A percentile compares a stretch with the other conserved stretches of the same genome.
Evolutionary conservation across 2,113 vertebrate genomes (phyloP).

Genomic region (Varanus komodoensis): DNA sequence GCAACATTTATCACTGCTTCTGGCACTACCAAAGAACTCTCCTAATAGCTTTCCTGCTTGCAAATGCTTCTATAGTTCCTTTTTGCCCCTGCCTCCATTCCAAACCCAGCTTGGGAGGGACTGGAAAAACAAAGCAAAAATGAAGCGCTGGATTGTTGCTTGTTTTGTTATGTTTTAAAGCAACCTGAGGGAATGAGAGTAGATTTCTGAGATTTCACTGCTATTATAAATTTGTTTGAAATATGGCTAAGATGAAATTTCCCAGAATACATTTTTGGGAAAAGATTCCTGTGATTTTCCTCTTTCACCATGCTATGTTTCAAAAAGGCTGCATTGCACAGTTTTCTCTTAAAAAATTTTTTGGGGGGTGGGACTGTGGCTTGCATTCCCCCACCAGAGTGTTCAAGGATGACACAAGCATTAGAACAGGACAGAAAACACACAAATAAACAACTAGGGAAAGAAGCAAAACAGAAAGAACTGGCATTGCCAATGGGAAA

Average conservation of each 20-base stretch:
- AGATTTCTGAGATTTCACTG: neutral
- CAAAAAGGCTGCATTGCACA: neutral
- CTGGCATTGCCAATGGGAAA: too few species aligned
- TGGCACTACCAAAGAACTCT: constrained; percentile 2
- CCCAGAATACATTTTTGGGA: neutral
- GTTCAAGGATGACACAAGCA: too few species aligned
- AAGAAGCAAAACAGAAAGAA: too few species aligned
- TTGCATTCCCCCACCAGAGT: too few species aligned
- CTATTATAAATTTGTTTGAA: neutral
- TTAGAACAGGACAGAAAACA: too few species aligned
- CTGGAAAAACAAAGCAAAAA: neutral
- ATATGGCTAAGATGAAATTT: neutral
- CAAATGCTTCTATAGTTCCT: constrained; percentile 24
- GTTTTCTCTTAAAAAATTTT: neutral
- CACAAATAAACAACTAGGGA: too few species aligned
- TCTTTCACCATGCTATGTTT: too few species aligned
- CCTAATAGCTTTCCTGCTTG: constrained; percentile 33
- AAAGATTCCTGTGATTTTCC: neutral
- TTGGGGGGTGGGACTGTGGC: too few species aligned
- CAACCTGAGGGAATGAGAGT: neutral
- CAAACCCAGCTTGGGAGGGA: neutral
- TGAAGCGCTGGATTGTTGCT: neutral
- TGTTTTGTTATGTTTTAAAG: neutral
- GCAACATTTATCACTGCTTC: neutral
- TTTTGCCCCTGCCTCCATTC: neutral